phyloP scores from a whole-genome alignment of 1,140 invertebrate genomes.

The Drosophila takahashii region DNA sequence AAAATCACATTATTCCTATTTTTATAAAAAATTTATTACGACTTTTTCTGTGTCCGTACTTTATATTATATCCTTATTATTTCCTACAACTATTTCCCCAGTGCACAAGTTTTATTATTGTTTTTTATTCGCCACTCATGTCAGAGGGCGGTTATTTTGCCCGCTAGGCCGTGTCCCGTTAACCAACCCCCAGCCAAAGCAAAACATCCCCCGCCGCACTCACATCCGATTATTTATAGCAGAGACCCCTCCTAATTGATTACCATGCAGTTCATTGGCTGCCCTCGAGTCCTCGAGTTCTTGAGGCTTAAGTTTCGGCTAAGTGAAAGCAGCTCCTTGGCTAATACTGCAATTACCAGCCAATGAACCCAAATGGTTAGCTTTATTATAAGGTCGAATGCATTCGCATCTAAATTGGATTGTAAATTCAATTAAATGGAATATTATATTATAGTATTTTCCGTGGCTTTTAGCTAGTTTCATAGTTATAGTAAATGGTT shows the following conservation, averaged over 20 bases:
- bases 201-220: background rate
- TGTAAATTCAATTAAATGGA: no score
- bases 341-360: background rate
- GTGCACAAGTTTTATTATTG: slow-evolving; percentile 19
- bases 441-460: no score
- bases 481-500: no score
- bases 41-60: no score
- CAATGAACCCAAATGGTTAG: background rate
- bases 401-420: no score
- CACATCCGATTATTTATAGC: slow-evolving; percentile 32
- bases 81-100: background rate
- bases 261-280: slow-evolving; percentile 41
- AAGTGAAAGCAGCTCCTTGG: background rate
- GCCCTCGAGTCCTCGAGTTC: slow-evolving; percentile 1
- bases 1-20: background rate
- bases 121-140: slow-evolving; percentile 18
- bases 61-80: background rate
- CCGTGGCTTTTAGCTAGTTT: no score
- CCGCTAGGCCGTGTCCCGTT: slow-evolving; percentile 24
- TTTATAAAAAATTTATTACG: background rate
- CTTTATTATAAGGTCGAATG: no score
- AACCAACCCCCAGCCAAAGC: slow-evolving; percentile 9
- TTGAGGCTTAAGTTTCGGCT: slow-evolving; percentile 1
- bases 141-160: slow-evolving; percentile 13
- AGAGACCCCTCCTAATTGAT: slow-evolving; percentile 34